phyloP scores from a whole-genome alignment of 2,888 invertebrate genomes.

The Cheilosia soror region DNA sequence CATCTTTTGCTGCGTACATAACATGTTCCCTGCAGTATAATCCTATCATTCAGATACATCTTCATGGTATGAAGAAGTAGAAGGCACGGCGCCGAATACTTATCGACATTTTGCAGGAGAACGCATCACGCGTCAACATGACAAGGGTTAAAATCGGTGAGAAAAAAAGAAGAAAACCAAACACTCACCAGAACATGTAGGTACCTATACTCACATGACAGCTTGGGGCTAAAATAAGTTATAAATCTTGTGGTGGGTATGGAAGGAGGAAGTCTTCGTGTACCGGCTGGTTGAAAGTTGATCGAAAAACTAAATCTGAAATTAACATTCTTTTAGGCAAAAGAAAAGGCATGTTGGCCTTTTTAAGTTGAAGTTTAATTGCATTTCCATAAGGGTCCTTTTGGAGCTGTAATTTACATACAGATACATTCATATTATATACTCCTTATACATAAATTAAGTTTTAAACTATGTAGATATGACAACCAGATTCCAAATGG shows the following conservation, averaged over 20 bases:
- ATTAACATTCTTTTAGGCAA: slow-evolving; percentile 17
- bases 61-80: slow-evolving; percentile 46
- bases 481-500: too few species aligned
- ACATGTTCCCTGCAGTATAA: not conserved
- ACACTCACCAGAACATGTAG: slow-evolving; percentile 25
- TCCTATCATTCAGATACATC: slow-evolving; percentile 41
- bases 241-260: slow-evolving; percentile 52
- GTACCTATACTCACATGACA: slow-evolving; percentile 38
- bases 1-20: slow-evolving; percentile 14
- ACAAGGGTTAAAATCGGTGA: slow-evolving; percentile 62
- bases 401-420: too few species aligned
- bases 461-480: too few species aligned
- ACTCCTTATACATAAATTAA: too few species aligned
- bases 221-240: slow-evolving; percentile 58
- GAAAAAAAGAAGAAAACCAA: not conserved
- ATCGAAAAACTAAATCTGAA: slow-evolving; percentile 1
- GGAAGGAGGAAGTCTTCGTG: slow-evolving; percentile 18
- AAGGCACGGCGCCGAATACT: slow-evolving; percentile 47
- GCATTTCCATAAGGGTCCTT: too few species aligned
- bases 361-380: not conserved
- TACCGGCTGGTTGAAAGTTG: slow-evolving; percentile 1
- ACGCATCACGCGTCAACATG: slow-evolving; percentile 68
- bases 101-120: slow-evolving; percentile 56
- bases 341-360: not conserved
- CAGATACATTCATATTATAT: too few species aligned